Evolutionary conservation across 2,888 invertebrate genomes (phyloP).

Genomic region (Diaprepes abbreviatus): DNA sequence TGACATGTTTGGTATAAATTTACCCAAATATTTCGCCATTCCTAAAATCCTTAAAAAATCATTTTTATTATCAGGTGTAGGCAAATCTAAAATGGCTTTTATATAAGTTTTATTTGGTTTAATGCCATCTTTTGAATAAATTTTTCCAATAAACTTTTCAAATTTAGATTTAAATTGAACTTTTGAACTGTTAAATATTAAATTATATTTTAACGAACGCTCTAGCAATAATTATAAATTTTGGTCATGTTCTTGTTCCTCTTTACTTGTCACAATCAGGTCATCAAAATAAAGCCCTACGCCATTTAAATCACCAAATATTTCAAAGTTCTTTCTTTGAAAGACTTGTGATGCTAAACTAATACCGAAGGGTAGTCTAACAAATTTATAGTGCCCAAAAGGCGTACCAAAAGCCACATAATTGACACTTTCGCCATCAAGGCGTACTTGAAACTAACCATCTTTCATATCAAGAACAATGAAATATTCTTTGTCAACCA

Average conservation of each 20-base stretch:
- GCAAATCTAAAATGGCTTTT: conserved; percentile 54
- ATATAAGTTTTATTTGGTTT: conserved; percentile 45
- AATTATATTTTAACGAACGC: conserved; percentile 41
- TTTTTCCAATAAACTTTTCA: conserved; percentile 36
- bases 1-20: conserved; percentile 53
- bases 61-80: too few relatives aligned
- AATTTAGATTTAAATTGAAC: conserved; percentile 36
- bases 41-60: conserved; percentile 50
- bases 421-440: conserved; percentile 38
- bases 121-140: conserved; percentile 48
- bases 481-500: too few relatives aligned
- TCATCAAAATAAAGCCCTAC: conserved; percentile 50
- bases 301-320: too few relatives aligned
- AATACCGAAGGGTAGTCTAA: conserved; percentile 42
- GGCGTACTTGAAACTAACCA: too few relatives aligned
- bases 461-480: too few relatives aligned
- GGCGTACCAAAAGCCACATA: too few relatives aligned
- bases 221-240: conserved; percentile 47
- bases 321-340: conserved; percentile 44
- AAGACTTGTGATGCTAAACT: conserved; percentile 45
- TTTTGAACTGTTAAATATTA: conserved; percentile 46
- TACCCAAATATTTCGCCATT: conserved; percentile 51
- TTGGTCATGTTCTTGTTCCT: conserved; percentile 41
- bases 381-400: too few relatives aligned
- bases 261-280: conserved; percentile 39